These are phyloP conservation scores for Aelia acuminata DNA, from an alignment of 2,888 invertebrate genomes.

Conservation along the genomic window DNA sequence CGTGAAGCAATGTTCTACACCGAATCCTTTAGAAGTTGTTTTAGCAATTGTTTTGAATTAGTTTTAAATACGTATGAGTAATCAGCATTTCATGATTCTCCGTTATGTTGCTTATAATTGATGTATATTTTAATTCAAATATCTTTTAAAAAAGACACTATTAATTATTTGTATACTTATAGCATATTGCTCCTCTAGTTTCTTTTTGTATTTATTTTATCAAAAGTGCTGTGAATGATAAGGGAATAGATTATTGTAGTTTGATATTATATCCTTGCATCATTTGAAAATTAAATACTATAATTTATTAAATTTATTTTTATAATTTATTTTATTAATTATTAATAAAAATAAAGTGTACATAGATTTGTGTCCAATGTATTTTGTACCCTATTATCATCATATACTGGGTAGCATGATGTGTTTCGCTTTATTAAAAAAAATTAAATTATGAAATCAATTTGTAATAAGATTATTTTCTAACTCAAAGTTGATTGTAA, in stretches of 20 bases:
- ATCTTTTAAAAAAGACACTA: neutral
- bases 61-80: neutral
- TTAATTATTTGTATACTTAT: neutral
- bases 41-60: neutral
- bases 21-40: neutral
- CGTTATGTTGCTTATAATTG: neutral
- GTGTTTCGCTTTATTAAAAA: neutral
- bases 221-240: slow-evolving; percentile 29
- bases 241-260: slow-evolving; percentile 4
- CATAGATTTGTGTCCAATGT: slow-evolving; percentile 1
- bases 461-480: neutral
- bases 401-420: neutral
- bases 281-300: slow-evolving; percentile 3
- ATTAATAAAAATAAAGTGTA: neutral
- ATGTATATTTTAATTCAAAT: neutral
- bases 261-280: slow-evolving; percentile 22
- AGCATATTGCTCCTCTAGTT: neutral
- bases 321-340: slow-evolving; percentile 23
- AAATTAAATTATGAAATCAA: neutral
- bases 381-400: neutral
- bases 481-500: neutral
- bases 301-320: slow-evolving; percentile 40
- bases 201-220: slow-evolving; percentile 22
- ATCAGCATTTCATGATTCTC: neutral
- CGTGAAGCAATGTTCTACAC: neutral